phyloP scores from a whole-genome alignment of 2,797 vertebrate genomes.

The Leuciscus waleckii region DNA sequence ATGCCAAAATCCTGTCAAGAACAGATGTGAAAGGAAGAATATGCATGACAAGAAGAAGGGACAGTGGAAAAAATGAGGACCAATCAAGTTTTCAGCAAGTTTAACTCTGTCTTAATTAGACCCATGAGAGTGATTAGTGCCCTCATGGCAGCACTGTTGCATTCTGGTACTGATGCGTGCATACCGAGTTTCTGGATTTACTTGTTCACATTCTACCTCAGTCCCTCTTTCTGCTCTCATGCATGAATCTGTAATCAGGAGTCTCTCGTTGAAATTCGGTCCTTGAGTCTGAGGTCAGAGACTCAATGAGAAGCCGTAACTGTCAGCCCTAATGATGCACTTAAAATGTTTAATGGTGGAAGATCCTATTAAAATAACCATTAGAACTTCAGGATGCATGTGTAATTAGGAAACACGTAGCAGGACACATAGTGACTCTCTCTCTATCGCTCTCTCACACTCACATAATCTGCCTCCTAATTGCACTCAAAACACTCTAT shows the following conservation, averaged over 20 bases:
- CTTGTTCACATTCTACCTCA: conserved; percentile 4
- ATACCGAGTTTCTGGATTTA: background rate
- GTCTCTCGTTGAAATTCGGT: conserved; percentile 59
- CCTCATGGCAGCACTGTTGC: background rate
- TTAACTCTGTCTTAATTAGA: background rate
- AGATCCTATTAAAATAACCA: conserved; percentile 56
- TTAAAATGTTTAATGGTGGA: conserved; percentile 58
- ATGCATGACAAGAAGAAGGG: background rate
- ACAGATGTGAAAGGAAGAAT: conserved; percentile 7
- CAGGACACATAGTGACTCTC: conserved; percentile 29
- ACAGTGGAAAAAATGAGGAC: background rate
- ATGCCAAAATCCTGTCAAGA: conserved; percentile 91
- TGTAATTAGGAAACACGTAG: conserved; percentile 48
- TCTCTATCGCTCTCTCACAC: conserved; percentile 4
- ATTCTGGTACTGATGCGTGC: background rate
- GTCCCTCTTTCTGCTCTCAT: background rate
- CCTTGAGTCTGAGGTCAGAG: conserved; percentile 70
- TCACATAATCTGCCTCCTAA: conserved; percentile 6
- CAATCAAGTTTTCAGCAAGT: conserved; percentile 2
- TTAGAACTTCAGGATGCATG: conserved; percentile 41
- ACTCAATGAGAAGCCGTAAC: conserved; percentile 50
- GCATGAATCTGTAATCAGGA: conserved; percentile 35
- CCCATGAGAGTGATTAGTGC: background rate
- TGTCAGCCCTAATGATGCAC: conserved; percentile 43
- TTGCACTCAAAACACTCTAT: conserved; percentile 35